Conservation (phyloP, 2,888 invertebrate species). For the Tetranychus piercei region DNA sequence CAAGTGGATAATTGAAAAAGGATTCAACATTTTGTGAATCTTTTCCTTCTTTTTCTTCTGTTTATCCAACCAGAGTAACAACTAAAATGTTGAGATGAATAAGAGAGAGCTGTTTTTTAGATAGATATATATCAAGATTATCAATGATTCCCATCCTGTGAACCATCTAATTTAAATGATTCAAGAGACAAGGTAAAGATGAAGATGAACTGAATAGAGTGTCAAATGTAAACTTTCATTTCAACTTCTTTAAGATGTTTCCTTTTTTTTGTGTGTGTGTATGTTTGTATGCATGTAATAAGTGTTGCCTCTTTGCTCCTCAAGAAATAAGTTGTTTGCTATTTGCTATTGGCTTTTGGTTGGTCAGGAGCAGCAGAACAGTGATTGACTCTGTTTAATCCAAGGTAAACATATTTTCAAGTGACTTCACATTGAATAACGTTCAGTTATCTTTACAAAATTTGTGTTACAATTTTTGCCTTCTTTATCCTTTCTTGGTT, state of each 20-base stretch:
- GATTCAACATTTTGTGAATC: not conserved
- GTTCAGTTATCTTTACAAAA: not conserved
- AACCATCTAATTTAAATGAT: not conserved
- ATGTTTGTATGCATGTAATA: too few relatives aligned
- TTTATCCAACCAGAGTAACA: not conserved
- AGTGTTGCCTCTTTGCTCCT: not conserved
- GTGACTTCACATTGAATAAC: slow-evolving; percentile 1
- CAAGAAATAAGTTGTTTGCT: not conserved
- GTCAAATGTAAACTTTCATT: not conserved
- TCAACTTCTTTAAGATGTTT: not conserved
- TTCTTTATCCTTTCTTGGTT: not conserved
- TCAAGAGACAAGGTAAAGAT: not conserved
- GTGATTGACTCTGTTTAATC: not conserved
- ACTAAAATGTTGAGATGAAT: not conserved
- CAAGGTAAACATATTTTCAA: slow-evolving; percentile 1
- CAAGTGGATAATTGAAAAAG: not conserved
- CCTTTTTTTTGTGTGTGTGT: not conserved
- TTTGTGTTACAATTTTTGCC: too few relatives aligned
- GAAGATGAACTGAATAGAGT: not conserved
- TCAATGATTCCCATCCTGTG: not conserved
- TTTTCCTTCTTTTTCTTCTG: not conserved
- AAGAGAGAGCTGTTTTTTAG: not conserved
- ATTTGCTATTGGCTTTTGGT: slow-evolving; percentile 1
- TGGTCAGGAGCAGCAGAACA: not conserved
- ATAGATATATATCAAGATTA: not conserved